phyloP scores from a whole-genome alignment of 2,113 vertebrate species.

The Osmerus eperlanus region DNA sequence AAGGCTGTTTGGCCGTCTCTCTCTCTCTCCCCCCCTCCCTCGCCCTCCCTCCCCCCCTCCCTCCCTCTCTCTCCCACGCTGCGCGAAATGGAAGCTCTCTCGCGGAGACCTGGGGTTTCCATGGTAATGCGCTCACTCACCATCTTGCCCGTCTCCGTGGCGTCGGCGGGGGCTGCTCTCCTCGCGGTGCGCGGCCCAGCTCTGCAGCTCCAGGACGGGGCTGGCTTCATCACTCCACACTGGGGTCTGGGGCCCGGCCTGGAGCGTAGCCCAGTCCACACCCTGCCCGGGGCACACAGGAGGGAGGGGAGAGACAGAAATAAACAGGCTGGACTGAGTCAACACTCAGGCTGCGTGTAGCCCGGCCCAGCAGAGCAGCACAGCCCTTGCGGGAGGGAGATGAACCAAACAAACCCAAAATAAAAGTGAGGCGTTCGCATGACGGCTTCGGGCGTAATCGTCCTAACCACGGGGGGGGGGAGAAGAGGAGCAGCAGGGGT shows the following conservation, averaged over 20 bases:
- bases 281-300: conserved; percentile 44
- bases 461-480: conserved; percentile 30
- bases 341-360: conserved; percentile 35
- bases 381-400: conserved; percentile 32
- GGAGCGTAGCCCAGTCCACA: conserved; percentile 24
- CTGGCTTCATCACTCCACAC: conserved; percentile 31
- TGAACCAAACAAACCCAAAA: conserved; percentile 36
- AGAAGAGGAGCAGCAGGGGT: conserved; percentile 10
- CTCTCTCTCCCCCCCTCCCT: conserved; percentile 13
- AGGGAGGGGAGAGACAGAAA: conserved; percentile 58
- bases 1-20: conserved; percentile 13
- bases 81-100: conserved; percentile 70
- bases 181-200: conserved; percentile 48
- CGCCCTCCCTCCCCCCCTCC: no score
- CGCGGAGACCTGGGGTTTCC: conserved; percentile 68
- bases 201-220: conserved; percentile 46
- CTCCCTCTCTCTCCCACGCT: no score
- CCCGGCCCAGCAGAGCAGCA: background rate
- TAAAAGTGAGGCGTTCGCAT: conserved; percentile 30
- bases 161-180: conserved; percentile 45
- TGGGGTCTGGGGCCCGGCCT: conserved; percentile 34
- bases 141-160: conserved; percentile 64
- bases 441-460: conserved; percentile 51
- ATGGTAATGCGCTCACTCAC: conserved; percentile 74
- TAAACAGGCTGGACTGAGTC: conserved; percentile 54